Base-by-base conservation (phyloP, 1,140 invertebrate species). In the Aphidius gifuensis region DNA sequence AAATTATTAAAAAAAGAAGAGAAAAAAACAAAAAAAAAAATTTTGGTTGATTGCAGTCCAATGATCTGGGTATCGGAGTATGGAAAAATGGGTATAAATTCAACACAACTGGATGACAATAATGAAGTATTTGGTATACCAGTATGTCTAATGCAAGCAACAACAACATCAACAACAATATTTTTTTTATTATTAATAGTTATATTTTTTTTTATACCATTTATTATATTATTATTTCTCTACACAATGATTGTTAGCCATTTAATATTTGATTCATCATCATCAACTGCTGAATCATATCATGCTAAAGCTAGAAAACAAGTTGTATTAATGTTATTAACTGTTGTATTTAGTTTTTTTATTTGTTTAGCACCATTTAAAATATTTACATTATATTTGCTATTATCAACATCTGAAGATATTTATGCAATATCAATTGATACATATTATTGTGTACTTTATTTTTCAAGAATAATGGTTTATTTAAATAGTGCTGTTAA, bases 401-500 rank as follows among this genome's bases (percentile, higher is more conserved):
- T 93, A 0, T 71, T 92, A 32, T 84, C 86, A 1, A 87, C 83
- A 5, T 77, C 82, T 6, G 85, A 88, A 55, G 74, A 81, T 11
- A 80, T 88, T 38, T 32, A 32, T 32, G 76, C 82, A 49, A 74
- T 90, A 4, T 88, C 88, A 48, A 82, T 87, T 16, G 88, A 92
- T 66, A 85, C 83, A 8, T 94, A 89, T 79, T 91, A 90, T 74
- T 89, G 87, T 65, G 79, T 95, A 5, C 74, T 94, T 1, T 93
- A 91, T 71, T 91, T 93, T 71, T 89, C 88, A 60, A 84, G 92
- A 64, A 87, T 92, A n/a, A 90, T 95, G 88, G 79, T 90, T 46
- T 94, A 94, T 73, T 80, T 93, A 57, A 93, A 95, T 73, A 92
- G 90, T 1, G 90, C 90, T 6, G 80, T 93, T 47, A 93, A 94